Base-by-base conservation (phyloP, 2,113 vertebrate species). In the Psophia crepitans region DNA sequence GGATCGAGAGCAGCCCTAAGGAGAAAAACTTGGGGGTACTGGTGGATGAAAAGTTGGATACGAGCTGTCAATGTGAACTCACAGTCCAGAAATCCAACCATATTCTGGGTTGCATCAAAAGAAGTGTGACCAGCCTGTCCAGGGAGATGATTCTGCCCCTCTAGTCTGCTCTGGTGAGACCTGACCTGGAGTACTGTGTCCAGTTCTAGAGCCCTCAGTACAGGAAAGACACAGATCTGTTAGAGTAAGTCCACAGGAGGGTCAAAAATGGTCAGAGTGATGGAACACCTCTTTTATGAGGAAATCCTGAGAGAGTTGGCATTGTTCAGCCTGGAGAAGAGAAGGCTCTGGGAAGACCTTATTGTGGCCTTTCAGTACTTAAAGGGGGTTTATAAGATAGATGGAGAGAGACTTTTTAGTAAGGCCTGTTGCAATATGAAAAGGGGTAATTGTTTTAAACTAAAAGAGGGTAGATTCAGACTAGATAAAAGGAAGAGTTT, bases 241-340 rank as follows among this genome's bases (percentile, higher is more conserved):
- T 77, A 26, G 8, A 66, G 12, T 0, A 0, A 26, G 12, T 60
- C 49, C 61, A 83, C 51, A 66, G 61, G 24, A 65, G 28, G 27
- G 57, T 21, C 39, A 19, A 58, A 90, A 37, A 74, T 30, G 12
- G 35, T 48, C 32, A 58, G 48, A 64, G n/a, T 20, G 20, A 2
- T 79, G 19, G 11, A 92, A 7, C 24, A 18, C 14, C 15, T 63
- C 48, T 84, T 14, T 53, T 44, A 0, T 13, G 11, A 73, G 16
- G 48, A 81, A 12, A 76, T 23, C 20, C 37, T 73, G 35, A 66
- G 41, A 61, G 17, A 53, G 9, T 51, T 49, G 21, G 48, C 21
- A 12, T 49, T 51, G 49, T 5, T 75, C 37, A 61, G 27, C 48
- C 18, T 48, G 28, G 44, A 66, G 44, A 63, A 77, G 26, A 85